Evolutionary conservation across 2,113 vertebrate genomes (phyloP).

Genomic region (Porphyrio hochstetteri): DNA sequence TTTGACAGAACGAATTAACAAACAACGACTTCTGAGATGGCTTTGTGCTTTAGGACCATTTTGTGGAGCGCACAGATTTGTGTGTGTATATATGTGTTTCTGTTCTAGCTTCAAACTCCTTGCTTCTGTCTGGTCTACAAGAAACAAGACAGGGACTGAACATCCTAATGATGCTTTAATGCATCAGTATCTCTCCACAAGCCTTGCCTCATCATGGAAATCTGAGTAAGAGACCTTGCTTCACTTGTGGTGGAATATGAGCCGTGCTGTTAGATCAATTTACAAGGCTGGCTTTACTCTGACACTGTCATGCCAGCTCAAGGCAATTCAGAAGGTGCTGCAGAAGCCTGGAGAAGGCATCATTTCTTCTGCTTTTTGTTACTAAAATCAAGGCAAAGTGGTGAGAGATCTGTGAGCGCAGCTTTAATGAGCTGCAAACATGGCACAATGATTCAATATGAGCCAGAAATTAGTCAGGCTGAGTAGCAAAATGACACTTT

Average conservation of each 20-base stretch:
- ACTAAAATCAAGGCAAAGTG: neutral
- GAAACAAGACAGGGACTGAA: neutral
- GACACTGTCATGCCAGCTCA: neutral
- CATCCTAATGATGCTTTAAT: neutral
- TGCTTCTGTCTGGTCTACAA: neutral
- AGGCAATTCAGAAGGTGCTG: neutral
- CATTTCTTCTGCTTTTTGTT: neutral
- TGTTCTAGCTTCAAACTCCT: neutral
- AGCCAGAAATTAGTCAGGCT: conserved; percentile 57
- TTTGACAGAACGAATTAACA: neutral
- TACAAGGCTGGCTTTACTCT: neutral
- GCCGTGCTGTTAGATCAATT: neutral
- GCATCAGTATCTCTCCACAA: neutral
- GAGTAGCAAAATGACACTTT: conserved; percentile 52
- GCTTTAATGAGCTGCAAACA: conserved; percentile 28
- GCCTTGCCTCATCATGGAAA: neutral
- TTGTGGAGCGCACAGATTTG: neutral
- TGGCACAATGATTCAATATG: conserved; percentile 26
- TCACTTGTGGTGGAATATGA: neutral
- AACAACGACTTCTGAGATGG: neutral
- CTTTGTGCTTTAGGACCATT: neutral
- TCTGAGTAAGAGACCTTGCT: neutral
- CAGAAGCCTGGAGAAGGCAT: neutral
- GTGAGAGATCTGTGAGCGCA: neutral
- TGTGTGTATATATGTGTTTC: neutral